Conservation (phyloP, 1,140 invertebrate genomes). For the Caenorhabditis latens region DNA sequence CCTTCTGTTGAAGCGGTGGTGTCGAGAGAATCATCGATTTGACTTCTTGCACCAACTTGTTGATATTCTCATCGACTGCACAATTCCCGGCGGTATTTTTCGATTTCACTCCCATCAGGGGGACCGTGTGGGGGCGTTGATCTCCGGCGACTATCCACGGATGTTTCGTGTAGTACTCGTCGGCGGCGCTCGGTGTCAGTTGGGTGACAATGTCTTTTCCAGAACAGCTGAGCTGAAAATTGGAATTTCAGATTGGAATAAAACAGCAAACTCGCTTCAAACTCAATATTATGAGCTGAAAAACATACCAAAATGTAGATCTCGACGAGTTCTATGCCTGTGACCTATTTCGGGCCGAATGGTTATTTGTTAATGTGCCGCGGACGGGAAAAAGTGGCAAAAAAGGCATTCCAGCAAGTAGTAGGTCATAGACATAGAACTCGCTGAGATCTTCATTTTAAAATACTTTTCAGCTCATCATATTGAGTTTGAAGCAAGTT, state of each 20-base stretch:
- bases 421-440: too few relatives aligned
- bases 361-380: too few relatives aligned
- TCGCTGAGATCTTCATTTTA: too few relatives aligned
- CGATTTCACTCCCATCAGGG: neutral
- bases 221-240: constrained; percentile 22
- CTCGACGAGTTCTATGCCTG: too few relatives aligned
- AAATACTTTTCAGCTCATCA: too few relatives aligned
- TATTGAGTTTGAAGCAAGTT: too few relatives aligned
- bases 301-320: neutral
- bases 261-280: too few relatives aligned
- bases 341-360: too few relatives aligned
- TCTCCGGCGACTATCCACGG: neutral
- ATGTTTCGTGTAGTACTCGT: constrained; percentile 19
- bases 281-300: too few relatives aligned
- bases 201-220: neutral
- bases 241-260: neutral
- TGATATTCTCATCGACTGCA: constrained; percentile 16
- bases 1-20: constrained; percentile 65
- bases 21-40: constrained; percentile 43
- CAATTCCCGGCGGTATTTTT: neutral
- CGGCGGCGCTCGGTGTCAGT: neutral
- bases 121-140: neutral
- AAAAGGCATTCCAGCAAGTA: too few relatives aligned
- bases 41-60: constrained; percentile 2
- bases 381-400: too few relatives aligned